Conservation (phyloP, 2,113 vertebrate genomes). For the cattle (Bos taurus) region DNA sequence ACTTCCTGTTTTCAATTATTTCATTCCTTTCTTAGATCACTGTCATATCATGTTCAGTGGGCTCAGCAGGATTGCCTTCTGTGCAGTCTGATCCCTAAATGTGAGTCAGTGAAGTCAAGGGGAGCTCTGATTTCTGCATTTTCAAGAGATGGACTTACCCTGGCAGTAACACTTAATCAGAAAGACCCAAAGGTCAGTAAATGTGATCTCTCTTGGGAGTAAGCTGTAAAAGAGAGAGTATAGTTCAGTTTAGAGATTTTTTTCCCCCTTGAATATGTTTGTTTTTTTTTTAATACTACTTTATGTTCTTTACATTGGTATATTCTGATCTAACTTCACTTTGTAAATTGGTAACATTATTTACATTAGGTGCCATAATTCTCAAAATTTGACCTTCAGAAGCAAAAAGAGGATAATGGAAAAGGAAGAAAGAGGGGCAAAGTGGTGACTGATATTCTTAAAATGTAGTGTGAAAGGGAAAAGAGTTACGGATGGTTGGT, state of each 20-base stretch:
- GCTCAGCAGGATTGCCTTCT: conserved; percentile 84
- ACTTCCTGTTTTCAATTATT: not conserved
- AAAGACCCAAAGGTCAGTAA: conserved; percentile 87
- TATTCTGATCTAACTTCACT: not conserved
- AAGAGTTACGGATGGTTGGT: not conserved
- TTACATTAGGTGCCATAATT: not conserved
- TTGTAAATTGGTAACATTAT: not conserved
- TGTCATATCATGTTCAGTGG: conserved; percentile 85
- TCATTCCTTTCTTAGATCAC: conserved; percentile 73
- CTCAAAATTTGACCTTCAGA: not conserved
- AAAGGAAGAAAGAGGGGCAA: not conserved
- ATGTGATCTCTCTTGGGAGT: not conserved
- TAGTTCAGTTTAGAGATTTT: not conserved
- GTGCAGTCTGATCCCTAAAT: conserved; percentile 81
- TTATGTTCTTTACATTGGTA: not conserved
- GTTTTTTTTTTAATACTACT: not conserved
- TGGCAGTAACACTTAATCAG: conserved; percentile 93
- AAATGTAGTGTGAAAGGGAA: not conserved
- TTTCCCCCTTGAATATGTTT: not conserved
- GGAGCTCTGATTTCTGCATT: conserved; percentile 89
- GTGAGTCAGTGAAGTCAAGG: conserved; percentile 89
- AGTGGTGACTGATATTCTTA: not conserved
- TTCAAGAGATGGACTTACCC: conserved; percentile 87
- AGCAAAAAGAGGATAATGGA: not conserved
- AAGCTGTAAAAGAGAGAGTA: not conserved